Base-by-base conservation (phyloP, 2,113 vertebrate genomes). In the Otis tarda region DNA sequence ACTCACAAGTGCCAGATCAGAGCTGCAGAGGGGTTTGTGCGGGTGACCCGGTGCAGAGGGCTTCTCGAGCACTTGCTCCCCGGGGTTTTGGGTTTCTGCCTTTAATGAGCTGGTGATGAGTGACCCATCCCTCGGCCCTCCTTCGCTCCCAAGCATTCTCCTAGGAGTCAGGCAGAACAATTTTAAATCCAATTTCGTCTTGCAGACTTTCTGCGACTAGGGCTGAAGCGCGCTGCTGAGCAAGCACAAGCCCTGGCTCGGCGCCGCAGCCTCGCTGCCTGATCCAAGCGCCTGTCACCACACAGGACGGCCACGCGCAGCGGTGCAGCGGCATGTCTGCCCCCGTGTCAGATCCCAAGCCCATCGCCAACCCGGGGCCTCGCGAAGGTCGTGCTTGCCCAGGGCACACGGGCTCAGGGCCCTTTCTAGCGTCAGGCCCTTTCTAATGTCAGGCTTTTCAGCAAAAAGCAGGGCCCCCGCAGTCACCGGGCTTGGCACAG, bases 61-160 rank as follows among this genome's bases (percentile, higher is more conserved):
- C 84, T 82, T 27, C 85, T 65, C 28, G 65, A 56, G 75, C 33
- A 0, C 25, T 3, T 17, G 2, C 56, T 93, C 84, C 67, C 85
- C 0, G 0, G 90, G 82, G 75, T 12, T 71, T 87, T 87, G 83
- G 88, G 75, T 94, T 96, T 93, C 94, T 89, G 78, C 74, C 56
- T 68, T 31, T 87, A 94, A 94, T 68, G 65, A 96, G 70, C 70
- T 83, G 82, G 87, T 90, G 92, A 90, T 85, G 95, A 96, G 61
- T 89, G 95, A 95, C 39, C 39, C 39, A 10, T 39, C 39, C 10
- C 39, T 39, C 39, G 39, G 39, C 39, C 39, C 39, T 39, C 39
- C 39, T 39, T 39, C 39, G 10, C 39, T 39, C 39, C 39, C 39
- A 39, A 10, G 39, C 39, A 39, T 39, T 39, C 39, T 39, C 39